A percentile compares a stretch with the other conserved stretches of the same genome.
Evolutionary conservation across 2,797 vertebrate genomes (phyloP).

Genomic region (Melanotaenia boesemani): DNA sequence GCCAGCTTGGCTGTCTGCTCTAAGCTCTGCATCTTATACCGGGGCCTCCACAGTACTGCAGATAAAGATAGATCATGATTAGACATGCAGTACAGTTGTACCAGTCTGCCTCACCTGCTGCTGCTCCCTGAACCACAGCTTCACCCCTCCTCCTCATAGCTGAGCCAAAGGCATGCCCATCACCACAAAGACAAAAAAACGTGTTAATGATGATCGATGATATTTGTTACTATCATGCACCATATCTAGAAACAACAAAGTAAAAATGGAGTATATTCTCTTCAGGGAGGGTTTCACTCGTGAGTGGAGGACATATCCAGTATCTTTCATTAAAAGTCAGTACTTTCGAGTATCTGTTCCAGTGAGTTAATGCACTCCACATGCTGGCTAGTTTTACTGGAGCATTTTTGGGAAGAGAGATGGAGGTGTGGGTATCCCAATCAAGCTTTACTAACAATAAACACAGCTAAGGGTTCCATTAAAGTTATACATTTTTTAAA

Average conservation of each 20-base stretch:
- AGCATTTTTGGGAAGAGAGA: constrained; percentile 20
- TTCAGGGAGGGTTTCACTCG: constrained; percentile 19
- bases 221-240: background rate
- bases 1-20: no score
- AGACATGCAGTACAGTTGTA: no score
- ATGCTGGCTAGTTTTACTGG: constrained; percentile 40
- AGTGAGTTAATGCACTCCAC: constrained; percentile 64
- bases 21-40: no score
- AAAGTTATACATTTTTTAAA: background rate
- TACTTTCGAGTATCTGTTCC: constrained; percentile 60
- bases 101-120: no score
- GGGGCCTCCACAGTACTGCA: no score
- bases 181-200: no score
- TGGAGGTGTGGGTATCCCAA: constrained; percentile 9
- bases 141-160: no score
- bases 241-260: background rate
- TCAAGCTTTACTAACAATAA: constrained; percentile 21
- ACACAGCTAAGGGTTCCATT: constrained; percentile 6
- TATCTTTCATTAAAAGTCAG: constrained; percentile 63
- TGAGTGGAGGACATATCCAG: constrained; percentile 33
- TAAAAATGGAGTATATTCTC: constrained; percentile 1
- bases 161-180: no score
- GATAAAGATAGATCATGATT: no score
- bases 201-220: no score
- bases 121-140: no score